These are phyloP conservation scores for Trachelus iudaicus DNA, from an alignment of 2,888 invertebrate genomes.

Conservation along the genomic window DNA sequence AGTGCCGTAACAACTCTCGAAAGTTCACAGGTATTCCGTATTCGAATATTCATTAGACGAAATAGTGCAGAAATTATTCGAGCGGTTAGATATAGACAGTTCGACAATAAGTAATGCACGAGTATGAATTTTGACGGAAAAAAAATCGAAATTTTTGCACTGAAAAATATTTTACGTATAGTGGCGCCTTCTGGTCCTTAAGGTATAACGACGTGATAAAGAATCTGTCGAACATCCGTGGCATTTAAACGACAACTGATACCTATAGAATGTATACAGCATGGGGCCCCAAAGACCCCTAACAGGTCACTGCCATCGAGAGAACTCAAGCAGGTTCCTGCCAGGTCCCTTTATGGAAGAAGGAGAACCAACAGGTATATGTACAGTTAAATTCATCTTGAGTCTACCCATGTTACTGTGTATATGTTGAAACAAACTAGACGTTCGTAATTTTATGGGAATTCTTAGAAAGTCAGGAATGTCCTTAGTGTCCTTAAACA, in stretches of 20 bases:
- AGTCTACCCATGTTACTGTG: background rate
- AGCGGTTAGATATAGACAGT: background rate
- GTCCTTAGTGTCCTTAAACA: background rate
- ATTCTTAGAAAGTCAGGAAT: background rate
- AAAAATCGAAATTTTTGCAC: background rate
- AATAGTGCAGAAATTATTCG: background rate
- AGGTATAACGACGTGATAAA: background rate
- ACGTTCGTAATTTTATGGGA: background rate
- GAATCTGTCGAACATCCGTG: constrained; percentile 15
- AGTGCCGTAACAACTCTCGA: constrained; percentile 24
- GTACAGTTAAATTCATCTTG: constrained; percentile 1
- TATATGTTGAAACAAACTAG: background rate
- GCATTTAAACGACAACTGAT: constrained; percentile 34
- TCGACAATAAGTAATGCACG: background rate
- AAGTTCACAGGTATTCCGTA: constrained; percentile 12
- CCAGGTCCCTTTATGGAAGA: constrained; percentile 49
- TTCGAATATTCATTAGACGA: background rate
- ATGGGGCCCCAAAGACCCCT: constrained; percentile 31
- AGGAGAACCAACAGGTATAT: constrained; percentile 29
- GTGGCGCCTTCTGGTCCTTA: background rate
- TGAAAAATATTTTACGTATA: background rate
- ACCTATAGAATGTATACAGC: constrained; percentile 12
- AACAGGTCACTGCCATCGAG: constrained; percentile 54
- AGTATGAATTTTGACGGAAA: background rate
- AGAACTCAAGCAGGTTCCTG: constrained; percentile 44